These are phyloP conservation scores for Catonia carolina DNA, from an alignment of 2,888 invertebrate species.

Conservation along the genomic window DNA sequence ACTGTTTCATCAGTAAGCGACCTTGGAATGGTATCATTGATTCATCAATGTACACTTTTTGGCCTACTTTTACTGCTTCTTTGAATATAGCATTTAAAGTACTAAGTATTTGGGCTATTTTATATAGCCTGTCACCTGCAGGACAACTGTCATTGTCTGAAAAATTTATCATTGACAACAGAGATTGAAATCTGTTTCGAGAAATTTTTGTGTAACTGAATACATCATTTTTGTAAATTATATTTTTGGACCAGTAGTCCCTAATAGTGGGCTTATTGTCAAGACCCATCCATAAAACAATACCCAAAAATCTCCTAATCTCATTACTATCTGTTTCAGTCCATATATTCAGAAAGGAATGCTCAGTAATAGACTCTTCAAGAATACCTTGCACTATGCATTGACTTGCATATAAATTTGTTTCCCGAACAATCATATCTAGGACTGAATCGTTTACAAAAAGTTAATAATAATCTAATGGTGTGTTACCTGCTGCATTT, in stretches of 20 bases:
- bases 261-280: background rate
- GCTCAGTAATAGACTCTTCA: background rate
- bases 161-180: conserved; percentile 1
- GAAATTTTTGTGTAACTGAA: background rate
- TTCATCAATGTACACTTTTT: background rate
- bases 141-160: background rate
- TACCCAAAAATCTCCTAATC: background rate
- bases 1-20: background rate
- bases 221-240: background rate
- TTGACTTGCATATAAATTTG: background rate
- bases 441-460: background rate
- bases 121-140: background rate
- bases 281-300: background rate
- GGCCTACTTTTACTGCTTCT: background rate
- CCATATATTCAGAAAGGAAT: background rate
- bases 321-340: background rate
- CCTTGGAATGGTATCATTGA: conserved; percentile 1
- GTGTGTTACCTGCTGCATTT: background rate
- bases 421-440: background rate
- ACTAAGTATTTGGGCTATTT: background rate
- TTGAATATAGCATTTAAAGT: background rate
- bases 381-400: background rate
- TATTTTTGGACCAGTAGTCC: background rate
- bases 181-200: conserved; percentile 2
- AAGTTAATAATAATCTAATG: background rate